Percentiles rank a stretch among this genome's conserved stretches.
These are phyloP conservation scores for Pipa parva DNA, from an alignment of 2,113 vertebrate species.

Conservation along the genomic window DNA sequence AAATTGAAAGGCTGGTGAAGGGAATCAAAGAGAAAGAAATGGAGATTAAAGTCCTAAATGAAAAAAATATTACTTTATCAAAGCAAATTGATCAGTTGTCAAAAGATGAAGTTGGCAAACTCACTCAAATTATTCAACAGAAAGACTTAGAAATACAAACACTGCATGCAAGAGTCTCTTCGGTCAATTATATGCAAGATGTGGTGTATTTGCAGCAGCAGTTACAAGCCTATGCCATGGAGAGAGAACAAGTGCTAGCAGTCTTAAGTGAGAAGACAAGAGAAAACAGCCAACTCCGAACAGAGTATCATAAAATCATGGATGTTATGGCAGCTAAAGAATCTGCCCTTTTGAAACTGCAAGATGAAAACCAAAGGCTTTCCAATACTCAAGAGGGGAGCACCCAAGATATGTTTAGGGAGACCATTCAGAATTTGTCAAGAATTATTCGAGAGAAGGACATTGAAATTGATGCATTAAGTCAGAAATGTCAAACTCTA, in stretches of 20 bases:
- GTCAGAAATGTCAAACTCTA: slow-evolving; percentile 93
- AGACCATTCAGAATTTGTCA: slow-evolving; percentile 95
- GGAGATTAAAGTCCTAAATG: slow-evolving; percentile 87
- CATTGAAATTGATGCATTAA: slow-evolving; percentile 93
- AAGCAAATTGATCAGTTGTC: slow-evolving; percentile 86
- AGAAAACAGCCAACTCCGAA: slow-evolving; percentile 88
- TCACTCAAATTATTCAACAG: slow-evolving; percentile 85
- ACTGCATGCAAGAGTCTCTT: slow-evolving; percentile 78
- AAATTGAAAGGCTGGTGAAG: slow-evolving; percentile 81
- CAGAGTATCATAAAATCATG: slow-evolving; percentile 86
- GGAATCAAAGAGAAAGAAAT: slow-evolving; percentile 91
- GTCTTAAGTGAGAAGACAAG: slow-evolving; percentile 91
- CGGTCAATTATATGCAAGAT: slow-evolving; percentile 73
- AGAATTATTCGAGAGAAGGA: slow-evolving; percentile 96
- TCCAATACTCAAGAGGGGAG: slow-evolving; percentile 73
- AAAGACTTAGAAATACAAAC: slow-evolving; percentile 91
- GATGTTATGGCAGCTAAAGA: slow-evolving; percentile 90
- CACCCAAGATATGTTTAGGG: slow-evolving; percentile 91
- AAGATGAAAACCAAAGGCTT: slow-evolving; percentile 86
- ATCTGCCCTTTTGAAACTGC: slow-evolving; percentile 78
- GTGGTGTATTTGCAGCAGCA: slow-evolving; percentile 84
- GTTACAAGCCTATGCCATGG: slow-evolving; percentile 79
- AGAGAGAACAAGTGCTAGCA: slow-evolving; percentile 84
- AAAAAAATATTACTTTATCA: slow-evolving; percentile 84
- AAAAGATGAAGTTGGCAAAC: slow-evolving; percentile 85